Evolutionary conservation across 2,888 invertebrate genomes (phyloP).

Genomic region (Toxonevra muliebris): DNA sequence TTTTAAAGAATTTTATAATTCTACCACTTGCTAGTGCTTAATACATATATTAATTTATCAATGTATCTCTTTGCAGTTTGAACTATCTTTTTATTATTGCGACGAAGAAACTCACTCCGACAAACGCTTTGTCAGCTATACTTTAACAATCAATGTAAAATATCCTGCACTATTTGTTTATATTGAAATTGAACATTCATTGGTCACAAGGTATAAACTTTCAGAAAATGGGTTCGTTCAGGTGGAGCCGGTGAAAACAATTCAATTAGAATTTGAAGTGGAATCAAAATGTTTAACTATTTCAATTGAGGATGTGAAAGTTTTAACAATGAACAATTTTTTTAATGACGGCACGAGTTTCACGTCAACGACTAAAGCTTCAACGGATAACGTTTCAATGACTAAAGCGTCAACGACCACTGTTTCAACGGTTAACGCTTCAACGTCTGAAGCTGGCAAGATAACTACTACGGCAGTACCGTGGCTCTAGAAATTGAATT

Average conservation of each 20-base stretch:
- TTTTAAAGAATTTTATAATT: no score
- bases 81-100: slow-evolving; percentile 39
- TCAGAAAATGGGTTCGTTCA: slow-evolving; percentile 63
- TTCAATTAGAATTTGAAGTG: slow-evolving; percentile 52
- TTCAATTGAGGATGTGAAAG: slow-evolving; percentile 45
- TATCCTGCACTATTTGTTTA: slow-evolving; percentile 61
- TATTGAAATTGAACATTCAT: slow-evolving; percentile 51
- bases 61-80: slow-evolving; percentile 31
- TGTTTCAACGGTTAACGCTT: no score
- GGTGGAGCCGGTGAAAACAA: slow-evolving; percentile 52
- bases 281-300: slow-evolving; percentile 47
- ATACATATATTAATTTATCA: not conserved
- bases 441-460: no score
- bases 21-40: not conserved
- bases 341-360: slow-evolving; percentile 32
- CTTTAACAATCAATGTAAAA: slow-evolving; percentile 49
- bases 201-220: slow-evolving; percentile 50
- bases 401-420: no score
- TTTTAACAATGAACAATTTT: slow-evolving; percentile 57
- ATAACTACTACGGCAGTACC: no score
- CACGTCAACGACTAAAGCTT: no score
- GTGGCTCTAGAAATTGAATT: no score
- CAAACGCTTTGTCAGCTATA: slow-evolving; percentile 45
- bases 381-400: no score
- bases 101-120: slow-evolving; percentile 12